Evolutionary conservation across 64 coral and sea anemone species (phyloP).

Genomic region (Actinia equina): DNA sequence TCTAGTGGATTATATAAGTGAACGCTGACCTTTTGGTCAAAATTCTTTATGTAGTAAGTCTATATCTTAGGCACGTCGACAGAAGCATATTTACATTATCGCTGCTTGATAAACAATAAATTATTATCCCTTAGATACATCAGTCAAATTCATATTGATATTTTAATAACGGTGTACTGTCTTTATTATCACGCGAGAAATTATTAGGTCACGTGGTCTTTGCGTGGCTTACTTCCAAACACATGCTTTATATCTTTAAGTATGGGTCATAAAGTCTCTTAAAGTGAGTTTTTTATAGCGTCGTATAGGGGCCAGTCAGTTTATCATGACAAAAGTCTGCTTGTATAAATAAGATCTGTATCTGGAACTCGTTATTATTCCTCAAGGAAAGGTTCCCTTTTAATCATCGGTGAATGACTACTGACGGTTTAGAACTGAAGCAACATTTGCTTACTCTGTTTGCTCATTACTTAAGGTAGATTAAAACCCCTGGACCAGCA

Average conservation of each 20-base stretch:
- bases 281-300: not conserved
- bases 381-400: not conserved
- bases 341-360: not conserved
- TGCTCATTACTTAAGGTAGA: slow-evolving; percentile 9
- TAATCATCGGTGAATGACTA: not conserved
- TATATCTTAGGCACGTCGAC: not conserved
- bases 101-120: not conserved
- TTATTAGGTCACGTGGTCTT: not conserved
- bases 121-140: not conserved
- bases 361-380: not conserved
- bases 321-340: not conserved
- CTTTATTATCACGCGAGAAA: not conserved
- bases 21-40: slow-evolving; percentile 21
- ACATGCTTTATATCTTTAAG: not conserved
- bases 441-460: not conserved
- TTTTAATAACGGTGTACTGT: not conserved
- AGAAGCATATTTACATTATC: not conserved
- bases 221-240: slow-evolving; percentile 4
- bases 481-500: not conserved
- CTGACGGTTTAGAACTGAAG: not conserved
- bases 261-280: not conserved
- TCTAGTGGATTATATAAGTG: not conserved
- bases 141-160: not conserved
- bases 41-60: not conserved
- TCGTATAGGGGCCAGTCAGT: not conserved